A percentile compares a stretch with the other conserved stretches of the same genome.
Conservation (phyloP, 2,797 vertebrate genomes). For the Carduelis carduelis region DNA sequence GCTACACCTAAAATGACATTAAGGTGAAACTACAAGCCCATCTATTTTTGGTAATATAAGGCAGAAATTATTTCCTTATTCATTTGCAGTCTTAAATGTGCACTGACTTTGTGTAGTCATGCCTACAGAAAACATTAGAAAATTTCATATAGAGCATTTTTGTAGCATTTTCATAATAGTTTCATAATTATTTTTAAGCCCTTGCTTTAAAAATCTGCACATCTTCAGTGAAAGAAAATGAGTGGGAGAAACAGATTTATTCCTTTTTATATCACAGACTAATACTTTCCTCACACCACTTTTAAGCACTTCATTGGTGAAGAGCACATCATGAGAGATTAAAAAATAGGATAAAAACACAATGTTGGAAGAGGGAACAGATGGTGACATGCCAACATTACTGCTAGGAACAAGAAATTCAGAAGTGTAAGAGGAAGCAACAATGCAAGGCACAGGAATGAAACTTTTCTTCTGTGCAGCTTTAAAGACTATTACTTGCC, state of each 20-base stretch:
- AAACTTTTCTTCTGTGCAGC: conserved; percentile 27
- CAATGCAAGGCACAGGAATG: neutral
- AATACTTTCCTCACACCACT: neutral
- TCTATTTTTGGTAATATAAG: neutral
- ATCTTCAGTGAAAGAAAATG: neutral
- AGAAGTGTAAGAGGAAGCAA: conserved; percentile 3
- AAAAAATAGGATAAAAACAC: neutral
- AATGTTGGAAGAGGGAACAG: neutral
- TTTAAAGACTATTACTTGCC: conserved; percentile 48
- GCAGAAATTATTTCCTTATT: neutral
- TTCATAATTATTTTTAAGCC: neutral
- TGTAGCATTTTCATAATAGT: neutral
- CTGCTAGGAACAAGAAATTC: neutral
- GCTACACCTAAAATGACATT: neutral
- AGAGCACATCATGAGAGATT: neutral
- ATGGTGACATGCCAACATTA: neutral
- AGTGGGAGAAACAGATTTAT: neutral
- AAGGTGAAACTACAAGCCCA: neutral
- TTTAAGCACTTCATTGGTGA: neutral
- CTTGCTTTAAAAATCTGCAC: neutral
- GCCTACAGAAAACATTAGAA: neutral
- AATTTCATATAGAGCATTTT: neutral
- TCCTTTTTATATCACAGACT: neutral
- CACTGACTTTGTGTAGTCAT: neutral
- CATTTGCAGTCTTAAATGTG: neutral